phyloP scores from a whole-genome alignment of 1,140 invertebrate genomes.

The Drosophila athabasca region DNA sequence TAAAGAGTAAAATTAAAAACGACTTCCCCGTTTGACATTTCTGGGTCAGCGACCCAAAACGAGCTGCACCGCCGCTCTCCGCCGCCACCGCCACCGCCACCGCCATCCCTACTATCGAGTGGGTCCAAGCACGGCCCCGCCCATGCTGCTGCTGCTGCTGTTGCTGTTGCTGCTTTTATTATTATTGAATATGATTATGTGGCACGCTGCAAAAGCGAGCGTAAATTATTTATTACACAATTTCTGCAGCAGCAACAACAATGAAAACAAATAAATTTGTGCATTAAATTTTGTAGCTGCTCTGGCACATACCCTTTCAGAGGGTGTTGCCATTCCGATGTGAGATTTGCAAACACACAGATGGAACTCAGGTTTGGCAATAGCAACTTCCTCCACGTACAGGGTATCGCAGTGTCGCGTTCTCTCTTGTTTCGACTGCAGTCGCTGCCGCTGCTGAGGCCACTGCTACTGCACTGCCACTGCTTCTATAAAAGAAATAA shows the following conservation, averaged over 20 bases:
- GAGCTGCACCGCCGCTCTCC: conserved; percentile 41
- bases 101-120: conserved; percentile 15
- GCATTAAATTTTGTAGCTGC: conserved; percentile 38
- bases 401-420: not conserved
- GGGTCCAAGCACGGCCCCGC: conserved; percentile 28
- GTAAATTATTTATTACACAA: conserved; percentile 81
- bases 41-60: conserved; percentile 83
- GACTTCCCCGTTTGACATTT: conserved; percentile 82
- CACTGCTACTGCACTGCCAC: conserved; percentile 46
- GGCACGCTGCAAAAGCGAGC: conserved; percentile 78
- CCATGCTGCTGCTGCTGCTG: conserved; percentile 44
- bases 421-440: conserved; percentile 39
- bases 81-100: not conserved
- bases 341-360: too few relatives aligned
- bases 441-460: conserved; percentile 47
- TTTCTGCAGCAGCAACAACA: conserved; percentile 49
- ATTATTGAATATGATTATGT: conserved; percentile 81
- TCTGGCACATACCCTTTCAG: too few relatives aligned
- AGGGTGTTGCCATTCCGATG: too few relatives aligned
- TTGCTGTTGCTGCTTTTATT: conserved; percentile 54
- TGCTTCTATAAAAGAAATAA: conserved; percentile 77
- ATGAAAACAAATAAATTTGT: conserved; percentile 66
- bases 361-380: too few relatives aligned
- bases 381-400: too few relatives aligned
- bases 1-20: conserved; percentile 61